A percentile compares a stretch with the other conserved stretches of the same genome.
phyloP scores from a whole-genome alignment of 2,113 vertebrate species.

The Boulengeromyrus knoepffleri region DNA sequence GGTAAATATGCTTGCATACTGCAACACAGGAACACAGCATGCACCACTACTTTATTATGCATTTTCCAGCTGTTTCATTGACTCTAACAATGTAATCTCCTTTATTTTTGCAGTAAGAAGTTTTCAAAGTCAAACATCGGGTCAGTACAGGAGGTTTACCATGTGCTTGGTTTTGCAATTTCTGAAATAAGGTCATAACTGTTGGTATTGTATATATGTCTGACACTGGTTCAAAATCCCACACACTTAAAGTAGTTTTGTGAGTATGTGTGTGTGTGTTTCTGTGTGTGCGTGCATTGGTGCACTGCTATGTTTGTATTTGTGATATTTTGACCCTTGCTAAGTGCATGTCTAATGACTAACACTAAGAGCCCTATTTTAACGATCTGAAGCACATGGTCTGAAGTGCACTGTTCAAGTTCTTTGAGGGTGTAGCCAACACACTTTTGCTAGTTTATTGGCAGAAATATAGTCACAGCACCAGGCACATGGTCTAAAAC shows the following conservation, averaged over 20 bases:
- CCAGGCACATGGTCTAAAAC: not conserved
- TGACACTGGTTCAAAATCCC: not conserved
- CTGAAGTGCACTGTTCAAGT: not conserved
- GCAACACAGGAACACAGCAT: not conserved
- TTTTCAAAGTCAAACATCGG: constrained; percentile 97
- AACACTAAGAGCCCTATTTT: not conserved
- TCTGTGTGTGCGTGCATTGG: not conserved
- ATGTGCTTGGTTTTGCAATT: not conserved
- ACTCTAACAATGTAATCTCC: constrained; percentile 36
- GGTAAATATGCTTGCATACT: not conserved
- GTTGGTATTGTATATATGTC: not conserved
- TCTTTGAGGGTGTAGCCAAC: not conserved
- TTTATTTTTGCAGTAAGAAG: constrained; percentile 77
- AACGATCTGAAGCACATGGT: not conserved
- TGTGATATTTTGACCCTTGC: not conserved
- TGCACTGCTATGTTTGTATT: not conserved
- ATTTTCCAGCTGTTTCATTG: not conserved
- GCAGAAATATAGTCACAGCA: not conserved
- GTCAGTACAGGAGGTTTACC: constrained; percentile 64
- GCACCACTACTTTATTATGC: not conserved
- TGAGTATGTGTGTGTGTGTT: not conserved
- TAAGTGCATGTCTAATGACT: not conserved
- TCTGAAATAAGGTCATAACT: not conserved
- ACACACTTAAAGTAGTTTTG: not conserved
- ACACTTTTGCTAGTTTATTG: not conserved